Conservation (phyloP, 1,140 invertebrate genomes). For the Drosophila sechellia region DNA sequence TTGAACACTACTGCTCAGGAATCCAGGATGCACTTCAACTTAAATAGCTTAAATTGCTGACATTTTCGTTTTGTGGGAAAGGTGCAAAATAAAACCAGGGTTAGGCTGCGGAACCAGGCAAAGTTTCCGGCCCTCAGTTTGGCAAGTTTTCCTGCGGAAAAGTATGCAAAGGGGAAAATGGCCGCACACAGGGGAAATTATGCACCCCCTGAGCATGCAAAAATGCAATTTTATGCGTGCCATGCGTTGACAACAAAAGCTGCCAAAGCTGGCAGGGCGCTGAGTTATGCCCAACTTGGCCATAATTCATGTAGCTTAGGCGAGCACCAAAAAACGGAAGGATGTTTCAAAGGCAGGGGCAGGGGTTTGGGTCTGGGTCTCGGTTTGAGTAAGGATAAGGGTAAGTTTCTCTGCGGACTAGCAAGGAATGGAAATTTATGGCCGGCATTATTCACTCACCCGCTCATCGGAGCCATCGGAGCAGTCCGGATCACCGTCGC, state of each 20-base stretch:
- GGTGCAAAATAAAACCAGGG: constrained; percentile 12
- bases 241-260: constrained; percentile 81
- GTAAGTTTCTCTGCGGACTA: background rate
- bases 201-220: constrained; percentile 45
- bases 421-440: constrained; percentile 64
- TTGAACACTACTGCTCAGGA: background rate
- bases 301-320: constrained; percentile 74
- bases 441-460: constrained; percentile 84
- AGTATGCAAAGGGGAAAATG: background rate
- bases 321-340: constrained; percentile 12
- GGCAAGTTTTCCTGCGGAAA: constrained; percentile 55
- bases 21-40: background rate
- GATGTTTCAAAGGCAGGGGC: background rate
- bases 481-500: constrained; percentile 95
- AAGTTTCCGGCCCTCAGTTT: constrained; percentile 27
- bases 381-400: background rate
- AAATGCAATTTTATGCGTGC: constrained; percentile 81
- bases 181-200: constrained; percentile 42
- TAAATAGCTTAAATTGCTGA: background rate
- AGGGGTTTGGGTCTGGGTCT: too few relatives aligned
- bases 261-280: constrained; percentile 69
- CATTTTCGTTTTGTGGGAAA: background rate
- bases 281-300: constrained; percentile 76
- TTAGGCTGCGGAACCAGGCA: constrained; percentile 3
- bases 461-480: constrained; percentile 92